Conservation (phyloP, 2,113 vertebrate species). For the Saguinus imperator region DNA sequence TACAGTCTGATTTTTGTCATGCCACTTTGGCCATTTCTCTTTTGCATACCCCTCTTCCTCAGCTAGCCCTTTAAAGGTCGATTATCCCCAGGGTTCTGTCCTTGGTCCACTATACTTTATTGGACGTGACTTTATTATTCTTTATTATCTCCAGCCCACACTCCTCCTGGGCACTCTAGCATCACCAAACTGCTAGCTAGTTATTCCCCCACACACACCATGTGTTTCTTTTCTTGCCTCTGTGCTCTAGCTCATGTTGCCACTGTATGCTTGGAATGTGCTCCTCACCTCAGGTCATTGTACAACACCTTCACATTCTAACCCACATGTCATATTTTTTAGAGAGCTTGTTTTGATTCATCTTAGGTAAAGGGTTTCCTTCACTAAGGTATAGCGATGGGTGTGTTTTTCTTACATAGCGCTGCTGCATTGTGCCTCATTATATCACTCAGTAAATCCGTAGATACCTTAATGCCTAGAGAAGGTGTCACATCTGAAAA, state of each 20-base stretch:
- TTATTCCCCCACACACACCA: neutral
- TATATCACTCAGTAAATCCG: fast-evolving
- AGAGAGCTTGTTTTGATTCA: neutral
- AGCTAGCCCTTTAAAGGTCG: neutral
- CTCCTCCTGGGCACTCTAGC: neutral
- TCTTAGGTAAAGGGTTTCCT: neutral
- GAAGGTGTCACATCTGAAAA: neutral
- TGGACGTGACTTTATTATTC: neutral
- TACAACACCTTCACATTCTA: neutral
- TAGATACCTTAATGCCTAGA: neutral
- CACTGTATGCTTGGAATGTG: neutral
- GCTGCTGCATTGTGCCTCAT: neutral
- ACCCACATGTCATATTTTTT: neutral
- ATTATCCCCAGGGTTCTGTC: neutral
- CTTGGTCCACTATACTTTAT: neutral
- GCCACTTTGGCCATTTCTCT: neutral
- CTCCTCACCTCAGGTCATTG: neutral
- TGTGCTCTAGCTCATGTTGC: neutral
- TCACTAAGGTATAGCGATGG: neutral
- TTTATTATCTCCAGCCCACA: neutral
- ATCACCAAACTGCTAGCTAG: neutral
- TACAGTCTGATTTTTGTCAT: neutral
- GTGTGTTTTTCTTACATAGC: neutral
- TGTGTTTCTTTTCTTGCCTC: neutral
- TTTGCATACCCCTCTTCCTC: neutral